Conservation (phyloP, 2,888 invertebrate species). For the Lithosia quadra region DNA sequence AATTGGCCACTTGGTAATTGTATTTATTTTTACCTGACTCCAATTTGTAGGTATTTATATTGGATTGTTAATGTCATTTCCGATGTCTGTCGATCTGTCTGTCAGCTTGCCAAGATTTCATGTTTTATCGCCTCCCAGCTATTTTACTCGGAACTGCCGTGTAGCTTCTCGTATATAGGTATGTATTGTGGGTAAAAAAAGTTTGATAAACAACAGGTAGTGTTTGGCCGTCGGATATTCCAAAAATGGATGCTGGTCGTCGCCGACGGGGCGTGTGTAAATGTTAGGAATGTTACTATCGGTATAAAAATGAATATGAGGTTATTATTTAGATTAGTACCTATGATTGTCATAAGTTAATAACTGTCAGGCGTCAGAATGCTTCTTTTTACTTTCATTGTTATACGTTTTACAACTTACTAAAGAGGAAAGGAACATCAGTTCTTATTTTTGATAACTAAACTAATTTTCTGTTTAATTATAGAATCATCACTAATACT, state of each 20-base stretch:
- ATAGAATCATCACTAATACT: no score
- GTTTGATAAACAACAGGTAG: slow-evolving; percentile 32
- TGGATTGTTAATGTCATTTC: slow-evolving; percentile 58
- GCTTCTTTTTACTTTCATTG: no score
- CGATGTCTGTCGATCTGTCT: slow-evolving; percentile 55
- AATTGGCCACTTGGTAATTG: slow-evolving; percentile 41
- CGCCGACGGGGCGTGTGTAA: slow-evolving; percentile 26
- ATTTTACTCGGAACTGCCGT: slow-evolving; percentile 43
- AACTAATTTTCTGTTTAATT: no score
- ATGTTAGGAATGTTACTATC: neutral
- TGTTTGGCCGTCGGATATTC: slow-evolving; percentile 43
- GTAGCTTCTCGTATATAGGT: slow-evolving; percentile 30
- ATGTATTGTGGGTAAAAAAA: slow-evolving; percentile 8
- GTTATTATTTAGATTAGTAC: neutral
- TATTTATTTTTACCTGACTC: slow-evolving; percentile 51
- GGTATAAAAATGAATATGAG: neutral
- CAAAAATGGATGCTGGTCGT: slow-evolving; percentile 44
- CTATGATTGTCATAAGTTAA: no score
- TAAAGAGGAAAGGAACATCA: no score
- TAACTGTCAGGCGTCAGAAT: no score
- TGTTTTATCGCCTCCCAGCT: slow-evolving; percentile 52
- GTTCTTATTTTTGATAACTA: no score
- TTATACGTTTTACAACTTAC: no score
- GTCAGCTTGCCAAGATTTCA: slow-evolving; percentile 57
- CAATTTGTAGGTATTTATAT: slow-evolving; percentile 56